phyloP scores from a whole-genome alignment of 2,888 invertebrate species.

The Nephrotoma flavescens region DNA sequence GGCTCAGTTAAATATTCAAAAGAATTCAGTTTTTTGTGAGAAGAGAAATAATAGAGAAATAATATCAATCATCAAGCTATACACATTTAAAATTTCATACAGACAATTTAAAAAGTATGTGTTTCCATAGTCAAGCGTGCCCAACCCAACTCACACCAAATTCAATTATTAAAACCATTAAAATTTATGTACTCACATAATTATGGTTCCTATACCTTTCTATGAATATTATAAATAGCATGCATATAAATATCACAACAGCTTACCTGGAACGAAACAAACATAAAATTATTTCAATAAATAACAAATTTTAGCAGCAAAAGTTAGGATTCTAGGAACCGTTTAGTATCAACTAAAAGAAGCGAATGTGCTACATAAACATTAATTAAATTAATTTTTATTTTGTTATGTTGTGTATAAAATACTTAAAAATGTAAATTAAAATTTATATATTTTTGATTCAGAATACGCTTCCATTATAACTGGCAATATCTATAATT shows the following conservation, averaged over 20 bases:
- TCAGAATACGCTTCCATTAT: background rate
- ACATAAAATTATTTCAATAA: background rate
- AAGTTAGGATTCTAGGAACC: background rate
- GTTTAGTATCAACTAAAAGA: background rate
- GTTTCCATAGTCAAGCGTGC: background rate
- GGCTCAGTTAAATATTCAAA: no score
- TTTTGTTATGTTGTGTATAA: background rate
- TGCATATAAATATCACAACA: background rate
- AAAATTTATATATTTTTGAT: background rate
- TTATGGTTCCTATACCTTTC: background rate
- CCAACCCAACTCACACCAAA: background rate
- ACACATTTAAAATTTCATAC: no score
- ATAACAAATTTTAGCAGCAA: background rate
- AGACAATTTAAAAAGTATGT: no score
- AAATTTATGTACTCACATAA: background rate
- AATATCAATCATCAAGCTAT: no score
- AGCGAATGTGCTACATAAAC: background rate
- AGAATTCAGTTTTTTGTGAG: no score
- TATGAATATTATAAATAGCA: background rate
- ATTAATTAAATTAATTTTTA: background rate
- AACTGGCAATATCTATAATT: no score
- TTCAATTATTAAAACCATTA: background rate
- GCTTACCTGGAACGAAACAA: background rate
- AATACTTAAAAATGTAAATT: background rate
- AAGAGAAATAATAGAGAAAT: no score